Base-by-base conservation (phyloP, 1,140 invertebrate species). In the Plodia interpunctella region DNA sequence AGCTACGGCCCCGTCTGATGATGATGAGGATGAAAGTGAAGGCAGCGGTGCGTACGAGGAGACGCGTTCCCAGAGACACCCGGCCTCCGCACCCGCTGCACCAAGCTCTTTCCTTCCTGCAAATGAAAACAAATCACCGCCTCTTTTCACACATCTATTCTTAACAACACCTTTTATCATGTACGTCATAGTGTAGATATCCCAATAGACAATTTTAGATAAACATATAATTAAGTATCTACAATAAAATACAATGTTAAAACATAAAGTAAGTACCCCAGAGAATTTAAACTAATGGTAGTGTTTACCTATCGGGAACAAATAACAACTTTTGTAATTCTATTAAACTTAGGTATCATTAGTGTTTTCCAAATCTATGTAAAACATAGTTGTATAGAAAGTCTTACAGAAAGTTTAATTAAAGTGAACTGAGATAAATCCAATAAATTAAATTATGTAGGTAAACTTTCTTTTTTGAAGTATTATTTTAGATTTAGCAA, bases 21-120 rank as follows among this genome's bases (percentile, higher is more conserved):
- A 88, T 64, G 84, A 88, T 49, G 85, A 88, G 63, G 86, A 88
- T 30, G 83, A 83, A 30, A 66, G 62, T 1, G 86, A 88, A 66
- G 86, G 86, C n/a, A 88, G 86, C 55, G 86, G 86, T 0, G 44
- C 70, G 0, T 76, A 84, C 21, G 83, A 86, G 25, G 80, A 84
- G 17, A 52, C 69, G 4, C 77, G 70, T 20, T 55, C 70, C 28
- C 72, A 59, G 11, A 63, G 70, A 52, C 68, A 72, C 21, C 65
- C 76, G 11, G 75, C 80, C 4, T 63, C 76, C 0, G 76, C 77
- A 2, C 85, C 85, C 1, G 82, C 83, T 0, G 78, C 76, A 0
- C 85, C 85, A 0, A 88, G 85, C 64, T 83, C 85, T 11, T 85
- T 62, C 57, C 63, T 87, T 10, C 85, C 85, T 19, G 80, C 83